Evolutionary conservation across 2,888 invertebrate genomes (phyloP).

Genomic region (Caenorhabditis angaria): DNA sequence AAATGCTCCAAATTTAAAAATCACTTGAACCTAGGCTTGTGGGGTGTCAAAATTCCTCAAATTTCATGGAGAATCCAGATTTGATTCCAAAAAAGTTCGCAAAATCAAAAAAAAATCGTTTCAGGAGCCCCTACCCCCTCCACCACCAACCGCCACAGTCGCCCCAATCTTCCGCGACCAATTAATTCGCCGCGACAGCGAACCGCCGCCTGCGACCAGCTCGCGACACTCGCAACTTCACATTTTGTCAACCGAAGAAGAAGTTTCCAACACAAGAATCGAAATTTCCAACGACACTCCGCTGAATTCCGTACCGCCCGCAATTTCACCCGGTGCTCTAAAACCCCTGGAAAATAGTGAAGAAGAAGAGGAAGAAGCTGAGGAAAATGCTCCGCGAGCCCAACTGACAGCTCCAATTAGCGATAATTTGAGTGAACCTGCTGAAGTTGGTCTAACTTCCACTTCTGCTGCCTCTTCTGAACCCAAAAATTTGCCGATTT

Average conservation of each 20-base stretch:
- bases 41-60: neutral
- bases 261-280: constrained; percentile 15
- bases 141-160: constrained; percentile 25
- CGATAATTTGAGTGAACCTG: neutral
- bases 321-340: constrained; percentile 39
- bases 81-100: too few species aligned
- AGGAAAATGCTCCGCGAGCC: neutral
- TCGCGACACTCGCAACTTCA: constrained; percentile 34
- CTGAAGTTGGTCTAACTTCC: neutral
- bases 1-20: neutral
- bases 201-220: constrained; percentile 14
- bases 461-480: neutral
- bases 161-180: constrained; percentile 15
- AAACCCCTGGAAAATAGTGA: constrained; percentile 23
- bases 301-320: constrained; percentile 33
- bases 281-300: neutral
- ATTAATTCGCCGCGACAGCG: constrained; percentile 16
- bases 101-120: too few species aligned
- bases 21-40: too few species aligned
- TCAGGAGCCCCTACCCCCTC: constrained; percentile 31
- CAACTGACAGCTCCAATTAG: neutral
- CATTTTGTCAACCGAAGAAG: constrained; percentile 39
- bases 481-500: neutral
- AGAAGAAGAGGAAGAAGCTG: constrained; percentile 10
- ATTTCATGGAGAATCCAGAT: neutral